phyloP scores from a whole-genome alignment of 2,113 vertebrate genomes.

The Aplodontia rufa region DNA sequence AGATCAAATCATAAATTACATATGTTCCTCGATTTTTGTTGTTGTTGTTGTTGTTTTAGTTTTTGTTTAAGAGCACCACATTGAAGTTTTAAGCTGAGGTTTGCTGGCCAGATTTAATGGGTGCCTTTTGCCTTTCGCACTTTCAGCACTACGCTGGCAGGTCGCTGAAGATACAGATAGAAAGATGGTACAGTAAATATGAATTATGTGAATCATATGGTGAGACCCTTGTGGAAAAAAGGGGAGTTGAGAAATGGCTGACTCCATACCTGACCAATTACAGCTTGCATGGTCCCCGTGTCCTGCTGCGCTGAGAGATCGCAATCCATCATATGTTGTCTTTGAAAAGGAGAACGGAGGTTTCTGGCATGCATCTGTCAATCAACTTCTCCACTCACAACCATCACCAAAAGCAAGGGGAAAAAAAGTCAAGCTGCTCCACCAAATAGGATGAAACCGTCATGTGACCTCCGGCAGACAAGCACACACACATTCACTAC shows the following conservation, averaged over 20 bases:
- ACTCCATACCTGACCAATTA: conserved; percentile 94
- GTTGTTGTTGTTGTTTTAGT: conserved; percentile 18
- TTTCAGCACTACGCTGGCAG: conserved; percentile 81
- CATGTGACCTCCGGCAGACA: conserved; percentile 89
- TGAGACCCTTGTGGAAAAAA: conserved; percentile 86
- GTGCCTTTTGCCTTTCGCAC: conserved; percentile 82
- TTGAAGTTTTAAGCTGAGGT: conserved; percentile 82
- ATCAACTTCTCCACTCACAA: conserved; percentile 91
- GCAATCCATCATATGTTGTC: conserved; percentile 91
- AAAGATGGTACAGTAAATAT: conserved; percentile 90
- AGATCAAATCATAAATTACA: conserved; percentile 69
- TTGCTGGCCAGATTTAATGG: conserved; percentile 82
- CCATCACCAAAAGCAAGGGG: conserved; percentile 90
- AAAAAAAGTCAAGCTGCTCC: conserved; percentile 89
- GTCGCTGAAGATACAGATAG: conserved; percentile 86
- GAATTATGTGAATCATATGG: conserved; percentile 91
- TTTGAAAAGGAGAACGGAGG: conserved; percentile 91
- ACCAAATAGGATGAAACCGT: conserved; percentile 90
- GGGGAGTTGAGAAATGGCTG: conserved; percentile 92
- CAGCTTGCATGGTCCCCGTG: conserved; percentile 90
- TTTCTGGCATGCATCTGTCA: conserved; percentile 92
- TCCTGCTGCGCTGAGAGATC: conserved; percentile 90
- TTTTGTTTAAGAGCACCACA: conserved; percentile 68
- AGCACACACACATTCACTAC: conserved; percentile 84
- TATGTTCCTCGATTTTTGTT: conserved; percentile 19